Evolutionary conservation across 2,888 invertebrate species (phyloP).

Genomic region (Lasioglossum marginatum): DNA sequence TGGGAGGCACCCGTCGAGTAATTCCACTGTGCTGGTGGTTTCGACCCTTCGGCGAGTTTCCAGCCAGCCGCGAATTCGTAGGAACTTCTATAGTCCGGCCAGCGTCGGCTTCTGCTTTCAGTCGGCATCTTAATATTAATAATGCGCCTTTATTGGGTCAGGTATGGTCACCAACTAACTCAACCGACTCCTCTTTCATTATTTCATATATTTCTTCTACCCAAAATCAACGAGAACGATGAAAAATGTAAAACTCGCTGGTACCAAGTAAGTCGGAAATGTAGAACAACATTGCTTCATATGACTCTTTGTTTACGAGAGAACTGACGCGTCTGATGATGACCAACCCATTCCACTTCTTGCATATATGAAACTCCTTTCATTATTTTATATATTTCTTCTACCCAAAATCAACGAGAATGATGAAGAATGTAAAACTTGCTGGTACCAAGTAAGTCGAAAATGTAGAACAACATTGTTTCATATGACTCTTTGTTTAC

Average conservation of each 20-base stretch:
- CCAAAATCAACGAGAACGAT: not conserved
- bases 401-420: too few relatives aligned
- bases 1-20: constrained; percentile 83
- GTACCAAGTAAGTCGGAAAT: not conserved
- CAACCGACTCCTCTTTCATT: not conserved
- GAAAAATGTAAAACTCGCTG: not conserved
- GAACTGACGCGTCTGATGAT: too few relatives aligned
- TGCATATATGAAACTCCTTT: too few relatives aligned
- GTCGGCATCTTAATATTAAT: constrained; percentile 32
- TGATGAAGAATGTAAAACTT: too few relatives aligned
- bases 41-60: constrained; percentile 80
- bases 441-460: too few relatives aligned
- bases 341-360: too few relatives aligned
- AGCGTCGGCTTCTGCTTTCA: constrained; percentile 52
- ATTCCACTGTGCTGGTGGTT: constrained; percentile 83
- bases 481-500: too few relatives aligned
- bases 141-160: constrained; percentile 1
- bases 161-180: not conserved
- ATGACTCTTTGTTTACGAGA: too few relatives aligned
- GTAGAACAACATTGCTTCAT: too few relatives aligned
- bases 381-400: too few relatives aligned
- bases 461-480: too few relatives aligned
- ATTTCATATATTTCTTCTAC: not conserved
- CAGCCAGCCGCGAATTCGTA: constrained; percentile 65
- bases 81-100: constrained; percentile 52